phyloP scores from a whole-genome alignment of 2,113 vertebrate genomes.

The Coptodon bakossiorum region DNA sequence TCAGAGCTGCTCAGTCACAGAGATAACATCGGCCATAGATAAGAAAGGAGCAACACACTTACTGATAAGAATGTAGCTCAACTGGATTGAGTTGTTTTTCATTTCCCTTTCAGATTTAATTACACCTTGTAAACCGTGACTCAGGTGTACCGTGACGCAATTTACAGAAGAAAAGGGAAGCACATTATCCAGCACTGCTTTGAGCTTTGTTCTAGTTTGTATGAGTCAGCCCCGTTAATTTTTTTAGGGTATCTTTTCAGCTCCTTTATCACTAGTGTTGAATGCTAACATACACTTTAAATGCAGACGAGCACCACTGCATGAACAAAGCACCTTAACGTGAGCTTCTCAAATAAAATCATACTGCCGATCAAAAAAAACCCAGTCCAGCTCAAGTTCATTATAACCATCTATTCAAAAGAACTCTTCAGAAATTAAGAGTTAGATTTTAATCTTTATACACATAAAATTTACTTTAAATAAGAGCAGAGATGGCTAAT shows the following conservation, averaged over 20 bases:
- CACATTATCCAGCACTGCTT: neutral
- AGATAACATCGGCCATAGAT: neutral
- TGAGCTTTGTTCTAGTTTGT: neutral
- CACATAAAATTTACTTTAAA: neutral
- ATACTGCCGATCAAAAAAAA: neutral
- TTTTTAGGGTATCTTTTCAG: neutral
- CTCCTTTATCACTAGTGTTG: neutral
- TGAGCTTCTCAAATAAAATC: neutral
- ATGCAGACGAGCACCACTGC: neutral
- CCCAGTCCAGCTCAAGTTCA: neutral
- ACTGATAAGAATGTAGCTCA: slow-evolving; percentile 17
- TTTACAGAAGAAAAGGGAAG: neutral
- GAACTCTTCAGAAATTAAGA: neutral
- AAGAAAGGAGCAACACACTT: neutral
- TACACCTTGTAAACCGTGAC: neutral
- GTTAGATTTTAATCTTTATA: neutral
- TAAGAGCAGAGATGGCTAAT: neutral
- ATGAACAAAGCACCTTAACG: neutral
- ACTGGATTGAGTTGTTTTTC: neutral
- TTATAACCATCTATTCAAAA: neutral
- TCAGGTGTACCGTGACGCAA: neutral
- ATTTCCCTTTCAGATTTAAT: neutral
- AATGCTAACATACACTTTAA: neutral
- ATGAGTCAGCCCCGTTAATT: neutral
- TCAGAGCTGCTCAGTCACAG: neutral